Conservation (phyloP, 2,797 vertebrate species). For the Sebastes cheni region DNA sequence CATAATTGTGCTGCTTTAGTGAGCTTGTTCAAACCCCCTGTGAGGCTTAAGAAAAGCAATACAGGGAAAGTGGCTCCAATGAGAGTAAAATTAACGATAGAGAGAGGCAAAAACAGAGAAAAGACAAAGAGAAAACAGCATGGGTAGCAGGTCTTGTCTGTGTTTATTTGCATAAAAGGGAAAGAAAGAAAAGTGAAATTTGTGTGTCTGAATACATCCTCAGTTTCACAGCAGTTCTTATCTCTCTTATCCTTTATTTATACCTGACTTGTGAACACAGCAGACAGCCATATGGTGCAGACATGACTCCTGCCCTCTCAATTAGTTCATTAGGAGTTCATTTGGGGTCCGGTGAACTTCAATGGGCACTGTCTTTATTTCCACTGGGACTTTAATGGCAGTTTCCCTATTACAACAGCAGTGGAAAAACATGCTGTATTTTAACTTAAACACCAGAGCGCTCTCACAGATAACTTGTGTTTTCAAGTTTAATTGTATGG, state of each 20-base stretch:
- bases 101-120: conserved; percentile 26
- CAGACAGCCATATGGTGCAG: conserved; percentile 44
- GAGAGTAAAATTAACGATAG: conserved; percentile 58
- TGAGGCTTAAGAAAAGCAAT: conserved; percentile 60
- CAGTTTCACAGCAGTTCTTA: background rate
- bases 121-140: conserved; percentile 25
- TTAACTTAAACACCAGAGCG: conserved; percentile 10
- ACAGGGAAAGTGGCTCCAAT: conserved; percentile 51
- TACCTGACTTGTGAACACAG: conserved; percentile 21
- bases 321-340: conserved; percentile 43
- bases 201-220: background rate
- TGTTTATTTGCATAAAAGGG: conserved; percentile 24
- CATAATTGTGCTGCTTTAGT: conserved; percentile 56
- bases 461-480: background rate
- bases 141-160: background rate
- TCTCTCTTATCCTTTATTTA: conserved; percentile 5
- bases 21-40: conserved; percentile 59
- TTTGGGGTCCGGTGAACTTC: conserved; percentile 47
- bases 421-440: conserved; percentile 28
- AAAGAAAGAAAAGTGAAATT: background rate
- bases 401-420: conserved; percentile 18
- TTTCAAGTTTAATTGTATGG: conserved; percentile 25
- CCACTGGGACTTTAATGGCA: conserved; percentile 27
- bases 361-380: conserved; percentile 48
- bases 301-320: conserved; percentile 39